A percentile compares a stretch with the other conserved stretches of the same genome.
Evolutionary conservation across 2,888 invertebrate genomes (phyloP).

Genomic region (Agonopterix alstromeriana): DNA sequence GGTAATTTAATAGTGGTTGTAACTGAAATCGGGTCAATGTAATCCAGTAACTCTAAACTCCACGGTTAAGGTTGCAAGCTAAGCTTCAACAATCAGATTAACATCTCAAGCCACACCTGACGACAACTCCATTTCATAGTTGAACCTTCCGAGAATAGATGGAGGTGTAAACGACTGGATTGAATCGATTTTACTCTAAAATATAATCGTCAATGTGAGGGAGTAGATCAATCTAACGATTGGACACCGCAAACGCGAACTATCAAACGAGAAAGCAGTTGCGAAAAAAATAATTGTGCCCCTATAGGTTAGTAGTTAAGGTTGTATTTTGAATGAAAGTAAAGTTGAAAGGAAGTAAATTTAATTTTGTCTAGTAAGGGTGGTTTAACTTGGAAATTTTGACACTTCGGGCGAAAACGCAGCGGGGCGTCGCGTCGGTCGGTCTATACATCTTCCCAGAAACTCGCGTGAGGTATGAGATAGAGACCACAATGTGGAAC

Average conservation of each 20-base stretch:
- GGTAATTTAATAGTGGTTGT: too few species aligned
- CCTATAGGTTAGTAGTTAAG: constrained; percentile 1
- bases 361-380: constrained; percentile 31
- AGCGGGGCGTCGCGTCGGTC: constrained; percentile 62
- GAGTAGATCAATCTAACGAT: constrained; percentile 53
- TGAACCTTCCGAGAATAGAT: constrained; percentile 48
- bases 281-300: too few species aligned
- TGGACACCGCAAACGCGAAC: constrained; percentile 32
- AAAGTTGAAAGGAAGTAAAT: constrained; percentile 9
- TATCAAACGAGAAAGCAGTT: too few species aligned
- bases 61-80: constrained; percentile 12
- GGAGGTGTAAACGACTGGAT: constrained; percentile 55
- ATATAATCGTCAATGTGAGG: constrained; percentile 30
- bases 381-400: constrained; percentile 65
- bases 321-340: constrained; percentile 8
- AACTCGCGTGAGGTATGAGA: constrained; percentile 57
- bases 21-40: too few species aligned
- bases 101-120: constrained; percentile 51
- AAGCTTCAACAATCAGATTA: constrained; percentile 37
- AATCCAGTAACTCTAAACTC: too few species aligned
- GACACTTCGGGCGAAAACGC: constrained; percentile 71
- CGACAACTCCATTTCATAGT: constrained; percentile 53
- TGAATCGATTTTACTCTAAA: constrained; percentile 37
- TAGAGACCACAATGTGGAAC: constrained; percentile 49
- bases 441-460: constrained; percentile 57